Conservation (phyloP, 2,113 vertebrate species). For the Caranx melampygus region DNA sequence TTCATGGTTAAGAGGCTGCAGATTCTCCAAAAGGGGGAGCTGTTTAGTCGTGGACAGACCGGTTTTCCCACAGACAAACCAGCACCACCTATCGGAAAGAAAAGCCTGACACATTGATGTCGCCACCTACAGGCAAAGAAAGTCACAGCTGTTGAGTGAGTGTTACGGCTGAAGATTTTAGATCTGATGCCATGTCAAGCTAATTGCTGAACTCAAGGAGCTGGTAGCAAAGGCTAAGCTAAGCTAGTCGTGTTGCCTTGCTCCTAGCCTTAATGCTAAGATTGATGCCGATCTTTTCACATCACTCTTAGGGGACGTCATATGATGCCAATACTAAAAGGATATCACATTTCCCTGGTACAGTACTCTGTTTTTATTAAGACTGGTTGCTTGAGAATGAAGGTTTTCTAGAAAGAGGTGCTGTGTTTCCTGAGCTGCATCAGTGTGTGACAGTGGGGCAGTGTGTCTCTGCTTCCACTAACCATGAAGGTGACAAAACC, state of each 20-base stretch:
- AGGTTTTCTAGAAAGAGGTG: no score
- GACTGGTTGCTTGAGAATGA: no score
- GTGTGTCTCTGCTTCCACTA: no score
- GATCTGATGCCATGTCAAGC: neutral
- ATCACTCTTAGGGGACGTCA: neutral
- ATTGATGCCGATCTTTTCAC: neutral
- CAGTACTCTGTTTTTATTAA: no score
- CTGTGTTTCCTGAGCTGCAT: no score
- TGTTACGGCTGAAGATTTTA: neutral
- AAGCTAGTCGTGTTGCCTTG: neutral
- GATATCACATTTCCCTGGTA: no score
- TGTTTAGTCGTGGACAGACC: neutral
- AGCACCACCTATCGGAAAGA: neutral
- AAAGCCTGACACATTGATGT: neutral
- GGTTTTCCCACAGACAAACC: neutral
- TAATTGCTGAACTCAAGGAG: no score
- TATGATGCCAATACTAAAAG: no score
- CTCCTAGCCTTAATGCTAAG: no score
- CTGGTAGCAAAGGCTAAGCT: neutral
- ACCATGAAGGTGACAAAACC: no score
- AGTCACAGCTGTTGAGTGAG: neutral
- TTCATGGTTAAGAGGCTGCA: neutral
- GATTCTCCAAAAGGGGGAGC: constrained; percentile 14
- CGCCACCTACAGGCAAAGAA: neutral
- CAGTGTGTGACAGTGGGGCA: no score